Conservation (phyloP, 2,888 invertebrate genomes). For the Lysandra bellargus region DNA sequence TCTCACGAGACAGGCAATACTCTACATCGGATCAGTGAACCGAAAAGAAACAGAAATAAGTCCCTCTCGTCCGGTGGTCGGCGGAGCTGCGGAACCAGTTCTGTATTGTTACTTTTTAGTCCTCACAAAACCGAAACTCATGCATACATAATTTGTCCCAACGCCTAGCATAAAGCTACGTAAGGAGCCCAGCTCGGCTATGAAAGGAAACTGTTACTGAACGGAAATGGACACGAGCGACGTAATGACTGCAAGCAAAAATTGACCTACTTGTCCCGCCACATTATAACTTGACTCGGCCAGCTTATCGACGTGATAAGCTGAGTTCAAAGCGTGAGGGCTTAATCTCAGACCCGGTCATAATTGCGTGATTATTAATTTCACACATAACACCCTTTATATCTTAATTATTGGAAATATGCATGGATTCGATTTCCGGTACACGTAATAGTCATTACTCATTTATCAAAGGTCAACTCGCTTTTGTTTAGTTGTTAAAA, state of each 20-base stretch:
- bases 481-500: not conserved
- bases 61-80: slow-evolving; percentile 63
- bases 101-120: slow-evolving; percentile 64
- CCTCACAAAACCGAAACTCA: slow-evolving; percentile 66
- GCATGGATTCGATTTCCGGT: not conserved
- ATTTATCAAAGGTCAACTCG: not conserved
- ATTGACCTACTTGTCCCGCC: slow-evolving; percentile 20
- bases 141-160: slow-evolving; percentile 64
- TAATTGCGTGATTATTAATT: slow-evolving; percentile 5
- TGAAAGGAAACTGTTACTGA: slow-evolving; percentile 72
- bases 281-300: not conserved
- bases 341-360: not conserved
- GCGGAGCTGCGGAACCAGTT: slow-evolving; percentile 61
- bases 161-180: slow-evolving; percentile 54
- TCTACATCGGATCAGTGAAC: slow-evolving; percentile 72
- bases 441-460: not conserved
- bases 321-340: not conserved
- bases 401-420: not conserved
- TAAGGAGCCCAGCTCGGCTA: slow-evolving; percentile 49
- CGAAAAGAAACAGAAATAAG: slow-evolving; percentile 70
- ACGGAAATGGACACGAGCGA: slow-evolving; percentile 67
- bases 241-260: slow-evolving; percentile 47
- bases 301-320: not conserved
- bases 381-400: not conserved
- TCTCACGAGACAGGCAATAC: slow-evolving; percentile 49